These are phyloP conservation scores for Eupithecia subfuscata DNA, from an alignment of 2,888 invertebrate species.

Conservation along the genomic window DNA sequence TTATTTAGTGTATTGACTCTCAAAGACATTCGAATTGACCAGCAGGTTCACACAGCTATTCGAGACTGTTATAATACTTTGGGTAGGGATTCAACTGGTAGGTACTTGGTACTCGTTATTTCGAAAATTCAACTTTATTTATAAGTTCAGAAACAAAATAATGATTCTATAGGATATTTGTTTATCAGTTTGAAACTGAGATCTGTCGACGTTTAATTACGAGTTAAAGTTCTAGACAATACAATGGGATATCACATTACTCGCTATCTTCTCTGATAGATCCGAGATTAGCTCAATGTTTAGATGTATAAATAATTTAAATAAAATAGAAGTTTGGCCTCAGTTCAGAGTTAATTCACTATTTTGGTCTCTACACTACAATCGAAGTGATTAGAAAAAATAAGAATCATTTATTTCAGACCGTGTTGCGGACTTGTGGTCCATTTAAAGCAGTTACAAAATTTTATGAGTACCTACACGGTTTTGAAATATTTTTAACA, in stretches of 20 bases:
- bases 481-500: no score
- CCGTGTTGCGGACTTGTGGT: no score
- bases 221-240: slow-evolving; percentile 61
- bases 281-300: slow-evolving; percentile 58
- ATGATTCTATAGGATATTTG: slow-evolving; percentile 48
- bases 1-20: no score
- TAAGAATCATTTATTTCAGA: no score
- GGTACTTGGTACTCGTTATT: background rate
- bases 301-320: slow-evolving; percentile 31
- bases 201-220: slow-evolving; percentile 70
- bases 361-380: background rate
- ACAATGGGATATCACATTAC: slow-evolving; percentile 76
- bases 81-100: background rate
- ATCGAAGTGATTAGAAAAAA: background rate
- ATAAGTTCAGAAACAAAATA: slow-evolving; percentile 30
- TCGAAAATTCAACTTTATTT: slow-evolving; percentile 4
- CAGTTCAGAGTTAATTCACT: background rate
- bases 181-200: slow-evolving; percentile 62
- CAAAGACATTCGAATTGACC: no score
- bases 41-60: background rate
- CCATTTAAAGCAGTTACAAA: no score
- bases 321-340: background rate
- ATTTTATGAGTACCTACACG: no score
- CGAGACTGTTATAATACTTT: background rate
- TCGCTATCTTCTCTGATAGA: slow-evolving; percentile 60